Evolutionary conservation across 2,888 invertebrate species (phyloP).

Genomic region (Lamellibrachia satsuma): DNA sequence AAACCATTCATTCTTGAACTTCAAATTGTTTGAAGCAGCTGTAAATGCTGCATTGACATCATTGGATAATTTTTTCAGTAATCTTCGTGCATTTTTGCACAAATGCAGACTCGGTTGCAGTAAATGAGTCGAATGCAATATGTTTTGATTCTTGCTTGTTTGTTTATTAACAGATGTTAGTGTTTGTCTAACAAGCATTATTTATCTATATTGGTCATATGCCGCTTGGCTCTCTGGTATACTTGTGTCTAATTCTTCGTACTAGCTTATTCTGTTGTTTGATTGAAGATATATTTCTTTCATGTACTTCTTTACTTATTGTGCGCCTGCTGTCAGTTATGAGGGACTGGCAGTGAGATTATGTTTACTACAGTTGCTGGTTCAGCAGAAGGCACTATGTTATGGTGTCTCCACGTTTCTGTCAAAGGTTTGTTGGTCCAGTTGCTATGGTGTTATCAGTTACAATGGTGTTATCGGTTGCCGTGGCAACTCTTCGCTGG

Average conservation of each 20-base stretch:
- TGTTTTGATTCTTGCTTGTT: not conserved
- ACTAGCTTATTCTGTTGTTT: not conserved
- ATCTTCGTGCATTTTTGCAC: no score
- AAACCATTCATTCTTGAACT: not conserved
- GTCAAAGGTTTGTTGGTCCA: not conserved
- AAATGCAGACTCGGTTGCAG: not conserved
- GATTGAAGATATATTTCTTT: not conserved
- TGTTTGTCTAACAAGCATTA: slow-evolving; percentile 6
- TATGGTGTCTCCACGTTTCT: not conserved
- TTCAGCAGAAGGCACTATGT: not conserved
- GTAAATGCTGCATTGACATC: not conserved
- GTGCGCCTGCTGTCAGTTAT: not conserved
- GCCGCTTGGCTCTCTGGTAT: slow-evolving; percentile 7
- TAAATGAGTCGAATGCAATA: not conserved
- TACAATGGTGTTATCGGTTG: not conserved
- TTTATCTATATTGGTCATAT: not conserved
- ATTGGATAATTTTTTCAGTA: not conserved
- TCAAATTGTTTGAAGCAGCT: not conserved
- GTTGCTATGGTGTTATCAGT: not conserved
- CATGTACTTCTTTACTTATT: not conserved
- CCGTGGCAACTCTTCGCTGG: not conserved
- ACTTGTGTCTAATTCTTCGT: not conserved
- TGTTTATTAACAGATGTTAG: not conserved
- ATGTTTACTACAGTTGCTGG: not conserved
- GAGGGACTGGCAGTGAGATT: not conserved